Conservation (phyloP, 2,888 invertebrate genomes). For the Aporophyla nigra region DNA sequence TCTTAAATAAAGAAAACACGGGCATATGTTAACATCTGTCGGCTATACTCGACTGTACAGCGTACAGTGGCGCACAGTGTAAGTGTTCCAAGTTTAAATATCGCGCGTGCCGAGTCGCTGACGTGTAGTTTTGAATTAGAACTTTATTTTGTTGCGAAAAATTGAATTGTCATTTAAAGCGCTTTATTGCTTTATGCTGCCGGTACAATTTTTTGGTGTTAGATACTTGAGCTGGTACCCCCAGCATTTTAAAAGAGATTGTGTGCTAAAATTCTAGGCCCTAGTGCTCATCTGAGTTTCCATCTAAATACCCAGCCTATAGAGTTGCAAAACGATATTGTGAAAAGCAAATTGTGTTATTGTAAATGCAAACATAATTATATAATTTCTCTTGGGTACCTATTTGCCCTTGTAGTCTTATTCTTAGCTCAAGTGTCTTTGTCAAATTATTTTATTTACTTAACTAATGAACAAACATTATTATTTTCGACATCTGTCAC, state of each 20-base stretch:
- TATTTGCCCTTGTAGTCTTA: not conserved
- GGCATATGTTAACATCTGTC: conserved; percentile 90
- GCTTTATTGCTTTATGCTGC: not conserved
- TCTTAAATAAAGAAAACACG: conserved; percentile 91
- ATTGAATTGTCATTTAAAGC: not conserved
- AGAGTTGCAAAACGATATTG: not conserved
- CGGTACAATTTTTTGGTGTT: not conserved
- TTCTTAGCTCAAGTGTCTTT: conserved; percentile 8
- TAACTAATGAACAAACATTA: conserved; percentile 36
- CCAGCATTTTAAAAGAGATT: not conserved
- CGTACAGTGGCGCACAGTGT: conserved; percentile 68
- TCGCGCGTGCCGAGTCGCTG: conserved; percentile 59
- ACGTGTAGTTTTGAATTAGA: conserved; percentile 48
- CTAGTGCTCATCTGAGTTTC: not conserved
- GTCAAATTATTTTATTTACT: conserved; percentile 13
- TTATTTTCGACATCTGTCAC: conserved; percentile 44
- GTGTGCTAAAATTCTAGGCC: not conserved
- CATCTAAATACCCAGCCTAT: not conserved
- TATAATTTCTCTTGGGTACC: not conserved
- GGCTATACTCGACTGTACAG: conserved; percentile 76
- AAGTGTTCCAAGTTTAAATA: conserved; percentile 67
- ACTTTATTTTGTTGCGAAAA: conserved; percentile 28
- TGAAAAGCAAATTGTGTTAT: not conserved
- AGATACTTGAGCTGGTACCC: too few species aligned
- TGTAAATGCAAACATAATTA: not conserved